phyloP scores from a whole-genome alignment of 2,797 vertebrate genomes.

The Simalia tracyae region DNA sequence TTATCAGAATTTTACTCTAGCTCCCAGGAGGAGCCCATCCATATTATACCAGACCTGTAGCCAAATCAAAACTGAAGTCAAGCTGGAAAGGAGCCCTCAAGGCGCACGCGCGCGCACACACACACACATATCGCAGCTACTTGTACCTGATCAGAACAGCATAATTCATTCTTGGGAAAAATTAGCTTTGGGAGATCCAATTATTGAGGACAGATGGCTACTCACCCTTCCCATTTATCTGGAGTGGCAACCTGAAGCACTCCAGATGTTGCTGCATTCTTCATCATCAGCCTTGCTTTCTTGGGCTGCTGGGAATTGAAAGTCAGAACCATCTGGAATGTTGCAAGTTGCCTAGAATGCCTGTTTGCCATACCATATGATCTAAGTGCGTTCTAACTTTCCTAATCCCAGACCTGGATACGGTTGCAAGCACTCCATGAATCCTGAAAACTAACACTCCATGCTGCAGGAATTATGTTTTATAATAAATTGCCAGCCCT shows the following conservation, averaged over 20 bases:
- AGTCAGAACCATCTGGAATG: too few relatives aligned
- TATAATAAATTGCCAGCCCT: conserved; percentile 37
- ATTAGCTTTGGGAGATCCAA: background rate
- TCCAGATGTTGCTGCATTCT: too few relatives aligned
- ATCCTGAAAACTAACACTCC: background rate
- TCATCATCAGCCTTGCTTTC: too few relatives aligned
- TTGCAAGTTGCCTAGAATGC: too few relatives aligned
- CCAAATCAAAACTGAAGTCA: background rate
- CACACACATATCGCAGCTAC: background rate
- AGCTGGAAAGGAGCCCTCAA: background rate
- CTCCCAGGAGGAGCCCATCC: background rate
- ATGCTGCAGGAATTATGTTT: background rate
- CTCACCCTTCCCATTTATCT: background rate
- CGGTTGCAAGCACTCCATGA: conserved; percentile 6
- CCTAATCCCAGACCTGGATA: background rate
- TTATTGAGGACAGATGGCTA: background rate
- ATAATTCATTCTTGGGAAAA: background rate
- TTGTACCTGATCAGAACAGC: background rate
- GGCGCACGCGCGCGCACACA: background rate
- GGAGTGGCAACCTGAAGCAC: too few relatives aligned
- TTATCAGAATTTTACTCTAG: background rate
- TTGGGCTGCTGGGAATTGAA: too few relatives aligned
- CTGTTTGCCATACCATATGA: too few relatives aligned
- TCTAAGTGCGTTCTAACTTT: rapidly evolving
- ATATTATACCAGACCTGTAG: background rate